Evolutionary conservation across 2,797 vertebrate genomes (phyloP).

Genomic region (Malurus splendens): DNA sequence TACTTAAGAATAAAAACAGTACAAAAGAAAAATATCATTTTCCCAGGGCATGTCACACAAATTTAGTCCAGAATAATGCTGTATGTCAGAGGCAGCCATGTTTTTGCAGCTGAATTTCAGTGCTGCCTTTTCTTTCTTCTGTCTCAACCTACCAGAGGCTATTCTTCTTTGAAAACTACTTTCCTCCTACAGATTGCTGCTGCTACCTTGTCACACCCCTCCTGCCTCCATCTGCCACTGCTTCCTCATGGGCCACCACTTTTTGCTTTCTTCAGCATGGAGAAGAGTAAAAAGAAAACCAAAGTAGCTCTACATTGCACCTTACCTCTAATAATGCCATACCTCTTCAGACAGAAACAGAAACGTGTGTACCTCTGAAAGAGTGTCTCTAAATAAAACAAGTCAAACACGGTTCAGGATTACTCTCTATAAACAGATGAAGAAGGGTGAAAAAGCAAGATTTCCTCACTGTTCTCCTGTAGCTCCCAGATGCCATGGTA

Average conservation of each 20-base stretch:
- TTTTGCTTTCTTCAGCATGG: not conserved
- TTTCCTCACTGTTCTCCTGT: not conserved
- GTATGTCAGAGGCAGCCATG: not conserved
- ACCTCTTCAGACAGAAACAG: not conserved
- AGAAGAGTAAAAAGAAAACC: not conserved
- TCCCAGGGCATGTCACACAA: not conserved
- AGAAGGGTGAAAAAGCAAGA: not conserved
- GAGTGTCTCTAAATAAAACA: not conserved
- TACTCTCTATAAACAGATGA: not conserved
- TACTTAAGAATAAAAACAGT: not conserved
- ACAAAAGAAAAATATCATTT: not conserved
- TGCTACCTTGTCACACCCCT: not conserved
- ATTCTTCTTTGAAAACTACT: not conserved
- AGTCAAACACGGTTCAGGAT: rapidly evolving
- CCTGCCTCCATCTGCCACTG: conserved; percentile 11
- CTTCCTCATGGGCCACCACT: not conserved
- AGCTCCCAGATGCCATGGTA: not conserved
- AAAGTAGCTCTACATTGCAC: not conserved
- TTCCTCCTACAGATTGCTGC: not conserved
- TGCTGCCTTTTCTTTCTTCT: not conserved
- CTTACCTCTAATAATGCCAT: not conserved
- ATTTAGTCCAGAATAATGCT: not conserved
- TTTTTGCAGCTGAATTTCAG: not conserved
- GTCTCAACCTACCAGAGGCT: not conserved
- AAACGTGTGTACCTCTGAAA: rapidly evolving